These are phyloP conservation scores for Calliphora vicina DNA, from an alignment of 1,140 invertebrate genomes.

Conservation along the genomic window DNA sequence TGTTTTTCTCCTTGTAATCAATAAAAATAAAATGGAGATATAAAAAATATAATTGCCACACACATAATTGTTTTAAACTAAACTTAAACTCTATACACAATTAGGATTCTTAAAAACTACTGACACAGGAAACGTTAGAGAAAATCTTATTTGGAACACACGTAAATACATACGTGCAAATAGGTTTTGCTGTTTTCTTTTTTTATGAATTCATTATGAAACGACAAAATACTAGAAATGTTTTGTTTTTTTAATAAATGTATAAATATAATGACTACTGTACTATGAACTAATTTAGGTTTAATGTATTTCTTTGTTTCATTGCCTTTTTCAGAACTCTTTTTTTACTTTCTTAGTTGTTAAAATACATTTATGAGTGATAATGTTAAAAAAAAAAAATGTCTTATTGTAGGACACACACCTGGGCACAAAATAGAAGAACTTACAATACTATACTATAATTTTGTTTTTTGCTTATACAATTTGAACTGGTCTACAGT, in stretches of 20 bases:
- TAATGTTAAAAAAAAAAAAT: neutral
- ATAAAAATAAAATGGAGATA: neutral
- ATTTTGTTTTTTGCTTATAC: neutral
- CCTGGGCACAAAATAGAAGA: neutral
- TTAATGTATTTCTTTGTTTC: slow-evolving; percentile 10
- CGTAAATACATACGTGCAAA: neutral
- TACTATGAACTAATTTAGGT: neutral
- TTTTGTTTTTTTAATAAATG: neutral
- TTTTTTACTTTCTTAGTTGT: neutral
- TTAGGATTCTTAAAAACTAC: slow-evolving; percentile 27
- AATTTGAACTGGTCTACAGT: neutral
- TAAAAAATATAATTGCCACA: slow-evolving; percentile 25
- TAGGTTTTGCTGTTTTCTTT: neutral
- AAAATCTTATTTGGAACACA: neutral
- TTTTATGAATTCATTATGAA: neutral
- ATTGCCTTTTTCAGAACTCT: slow-evolving; percentile 3
- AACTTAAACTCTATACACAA: slow-evolving; percentile 15
- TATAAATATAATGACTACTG: neutral
- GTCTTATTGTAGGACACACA: neutral
- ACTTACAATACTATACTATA: neutral
- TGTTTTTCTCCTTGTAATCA: neutral
- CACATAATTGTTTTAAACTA: neutral
- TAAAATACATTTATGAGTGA: neutral
- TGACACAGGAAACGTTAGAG: neutral
- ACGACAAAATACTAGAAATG: neutral